Base-by-base conservation (phyloP, 2,113 vertebrate genomes). In the Tragelaphus scriptus region DNA sequence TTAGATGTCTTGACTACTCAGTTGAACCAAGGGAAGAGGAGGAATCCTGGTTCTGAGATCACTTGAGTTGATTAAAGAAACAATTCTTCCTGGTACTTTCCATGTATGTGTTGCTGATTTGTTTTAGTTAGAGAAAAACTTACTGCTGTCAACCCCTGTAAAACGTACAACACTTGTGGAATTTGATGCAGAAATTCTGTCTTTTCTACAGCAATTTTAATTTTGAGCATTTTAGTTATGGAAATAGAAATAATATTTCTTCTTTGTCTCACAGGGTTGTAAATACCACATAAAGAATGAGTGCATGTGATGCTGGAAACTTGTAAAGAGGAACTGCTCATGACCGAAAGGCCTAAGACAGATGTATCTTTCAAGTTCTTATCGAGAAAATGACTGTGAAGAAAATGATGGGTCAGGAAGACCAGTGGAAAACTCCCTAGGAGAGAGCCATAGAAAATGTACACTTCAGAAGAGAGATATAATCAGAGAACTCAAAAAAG, bases 401-500 rank as follows among this genome's bases (percentile, higher is more conserved):
- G 90, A 95, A 40, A 47, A 30, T 23, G 32, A 90, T 91, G 93
- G 95, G 95, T 94, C 97, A 93, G 3, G 86, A 95, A 77, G 94
- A 89, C 96, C 93, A 86, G 44, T 95, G 97, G 98, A 94, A 96
- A 91, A 93, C 71, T 63, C 87, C 95, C 80, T 98, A 98, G 89
- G 61, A 96, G 68, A 88, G 89, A 97, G 91, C 90, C 95, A 94
- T 94, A 97, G 97, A 98, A 97, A 88, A 98, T 98, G 98, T 96
- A 81, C 93, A 91, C 96, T 93, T 97, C 96, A 55, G 93, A 97
- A 90, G 89, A 96, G 32, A 97, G 79, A 84, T 63, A 59, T 51
- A 93, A 96, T 58, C 97, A 89, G 94, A 97, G 97, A 98, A 98
- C 97, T 98, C 97, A 94, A 55, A 98, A 88, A 89, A 96, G 91